A percentile compares a stretch with the other conserved stretches of the same genome.
phyloP scores from a whole-genome alignment of 2,888 invertebrate genomes.

The Drosophila merina region DNA sequence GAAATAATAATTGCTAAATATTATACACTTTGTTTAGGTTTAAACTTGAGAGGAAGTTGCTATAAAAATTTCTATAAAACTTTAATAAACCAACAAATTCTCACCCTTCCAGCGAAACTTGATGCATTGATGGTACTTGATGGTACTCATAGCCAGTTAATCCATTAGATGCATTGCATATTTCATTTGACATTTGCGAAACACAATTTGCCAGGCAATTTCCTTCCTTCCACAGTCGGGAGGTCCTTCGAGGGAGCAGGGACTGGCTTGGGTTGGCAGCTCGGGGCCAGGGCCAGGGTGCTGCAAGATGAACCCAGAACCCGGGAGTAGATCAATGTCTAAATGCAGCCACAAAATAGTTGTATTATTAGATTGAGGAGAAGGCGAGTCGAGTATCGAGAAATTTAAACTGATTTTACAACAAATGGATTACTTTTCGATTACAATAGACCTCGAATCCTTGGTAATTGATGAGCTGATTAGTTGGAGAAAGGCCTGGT shows the following conservation, averaged over 20 bases:
- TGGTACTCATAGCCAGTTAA: slow-evolving; percentile 65
- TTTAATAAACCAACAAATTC: neutral
- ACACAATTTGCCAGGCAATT: slow-evolving; percentile 61
- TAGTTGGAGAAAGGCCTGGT: neutral
- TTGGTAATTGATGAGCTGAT: neutral
- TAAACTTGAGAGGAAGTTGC: neutral
- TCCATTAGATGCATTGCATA: slow-evolving; percentile 76
- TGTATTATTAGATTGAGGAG: slow-evolving; percentile 64
- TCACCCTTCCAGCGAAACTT: slow-evolving; percentile 24
- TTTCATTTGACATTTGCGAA: slow-evolving; percentile 76
- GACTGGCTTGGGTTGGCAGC: neutral
- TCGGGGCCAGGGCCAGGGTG: neutral
- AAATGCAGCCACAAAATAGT: slow-evolving; percentile 51
- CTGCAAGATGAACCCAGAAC: neutral
- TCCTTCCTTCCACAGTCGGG: slow-evolving; percentile 28
- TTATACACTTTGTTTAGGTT: no score
- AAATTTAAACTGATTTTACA: neutral
- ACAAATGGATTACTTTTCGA: neutral
- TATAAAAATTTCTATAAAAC: slow-evolving; percentile 17
- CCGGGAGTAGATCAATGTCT: slow-evolving; percentile 8
- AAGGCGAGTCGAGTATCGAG: neutral
- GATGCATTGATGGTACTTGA: slow-evolving; percentile 61
- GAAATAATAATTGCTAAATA: no score
- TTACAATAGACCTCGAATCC: neutral
- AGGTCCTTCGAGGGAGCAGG: slow-evolving; percentile 3